Evolutionary conservation across 2,888 invertebrate species (phyloP), one percentile per base, ranked within the genome.

Genomic region (Ormyrus pomaceus): DNA sequence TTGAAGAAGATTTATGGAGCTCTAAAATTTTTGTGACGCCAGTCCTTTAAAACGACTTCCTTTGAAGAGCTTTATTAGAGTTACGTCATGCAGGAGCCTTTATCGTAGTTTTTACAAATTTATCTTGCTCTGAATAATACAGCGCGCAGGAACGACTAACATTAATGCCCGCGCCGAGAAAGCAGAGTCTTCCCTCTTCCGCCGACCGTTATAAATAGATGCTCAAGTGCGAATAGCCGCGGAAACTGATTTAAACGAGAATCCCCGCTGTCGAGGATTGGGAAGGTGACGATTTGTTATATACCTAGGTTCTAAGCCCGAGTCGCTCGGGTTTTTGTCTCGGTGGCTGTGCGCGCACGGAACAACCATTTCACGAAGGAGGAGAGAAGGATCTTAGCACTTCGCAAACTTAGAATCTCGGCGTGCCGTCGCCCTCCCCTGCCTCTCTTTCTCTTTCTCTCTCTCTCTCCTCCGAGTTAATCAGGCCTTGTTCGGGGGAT

Each of bases 361-460:
- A 79, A 70, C 73, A 74, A 56, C 79, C 75, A 75, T 75, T 75
- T 75, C 70, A 13, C 70, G 64, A 65, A 19, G 13, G 62, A n/a
- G 68, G 48, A 10, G 55, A 48, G 48, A 11, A 65, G 55, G 79
- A 74, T 82, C 79, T 82, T 79, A 76, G 73, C 76, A 82, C 53
- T 79, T 82, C 59, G 79, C 76, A 77, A 80, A 77, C 82, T 77
- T 74, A 62, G 77, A 82, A 82, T 82, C 77, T 65, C 70, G 65
- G 72, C 11, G 59, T 50, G 65, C 46, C 70, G 58, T 46, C 73
- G 34, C 56, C 75, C 58, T 77, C 64, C 74, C 66, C 34, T 34
- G 0, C 34, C 34, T 2, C 34, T 34, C 34, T 34, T 34, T 34
- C 3, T 34, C 34, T 34, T 4, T 34, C 34, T 34, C 34, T 2